Base-by-base conservation (phyloP, 2,797 vertebrate species). In the Crossoptilon crossoptilon region DNA sequence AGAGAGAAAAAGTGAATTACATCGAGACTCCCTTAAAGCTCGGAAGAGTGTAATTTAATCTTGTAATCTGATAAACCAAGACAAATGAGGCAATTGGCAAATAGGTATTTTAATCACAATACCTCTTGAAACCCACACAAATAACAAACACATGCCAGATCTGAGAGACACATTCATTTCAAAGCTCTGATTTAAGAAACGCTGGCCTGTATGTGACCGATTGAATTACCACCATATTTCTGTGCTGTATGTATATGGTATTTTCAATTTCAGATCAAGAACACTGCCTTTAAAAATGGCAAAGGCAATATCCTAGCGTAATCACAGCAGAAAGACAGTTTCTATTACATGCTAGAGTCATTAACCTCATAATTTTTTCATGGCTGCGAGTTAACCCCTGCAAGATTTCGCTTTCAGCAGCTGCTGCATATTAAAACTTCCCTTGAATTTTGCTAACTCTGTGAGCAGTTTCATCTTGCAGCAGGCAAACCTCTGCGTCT, bases 61-160 rank as follows among this genome's bases (percentile, higher is more conserved):
- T 93, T 93, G 97, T 96, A 96, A 97, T 97, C 94, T 93, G 96
- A 97, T 98, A 97, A 97, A 96, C 76, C 22, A 60, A 97, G 96
- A 97, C 94, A 96, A 97, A 97, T 96, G 95, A 96, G 94, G 88
- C 93, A 95, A 89, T 76, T 92, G 94, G 79, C 90, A 96, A 95
- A 37, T 27, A 56, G 81, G 94, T 96, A 80, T 94, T 97, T 96
- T 95, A 96, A 96, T 97, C 91, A 94, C 93, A 95, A 90, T 79
- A 90, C 84, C 58, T 93, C 49, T 70, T 90, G 83, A 93, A 97
- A 95, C 82, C 75, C 88, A 94, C 78, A 91, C 90, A 96, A 93
- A 94, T 95, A 96, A 90, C 83, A 94, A 96, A 94, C 78, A 91
- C n/a, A 63, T 26, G 85, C 78, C 94, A 90, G 92, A 93, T 91